phyloP scores from a whole-genome alignment of 2,113 vertebrate genomes.

The Fregetta grallaria region DNA sequence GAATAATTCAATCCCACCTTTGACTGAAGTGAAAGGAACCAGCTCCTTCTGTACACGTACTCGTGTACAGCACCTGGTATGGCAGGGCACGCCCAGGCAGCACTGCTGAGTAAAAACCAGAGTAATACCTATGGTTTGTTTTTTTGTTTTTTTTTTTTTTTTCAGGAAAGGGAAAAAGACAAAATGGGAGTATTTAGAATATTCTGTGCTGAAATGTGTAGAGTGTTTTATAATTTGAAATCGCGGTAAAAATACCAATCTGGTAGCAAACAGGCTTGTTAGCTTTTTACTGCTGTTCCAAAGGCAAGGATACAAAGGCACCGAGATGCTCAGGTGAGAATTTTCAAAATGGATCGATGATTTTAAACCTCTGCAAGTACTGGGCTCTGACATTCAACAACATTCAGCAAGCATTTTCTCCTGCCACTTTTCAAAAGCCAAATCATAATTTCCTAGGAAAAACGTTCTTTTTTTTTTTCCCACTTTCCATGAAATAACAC shows the following conservation, averaged over 20 bases:
- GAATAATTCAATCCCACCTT: background rate
- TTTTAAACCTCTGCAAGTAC: background rate
- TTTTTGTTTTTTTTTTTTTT: background rate
- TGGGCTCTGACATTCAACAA: background rate
- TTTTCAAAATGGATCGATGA: background rate
- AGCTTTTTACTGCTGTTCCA: background rate
- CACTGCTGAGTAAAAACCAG: background rate
- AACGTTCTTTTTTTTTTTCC: background rate
- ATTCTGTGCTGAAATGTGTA: background rate
- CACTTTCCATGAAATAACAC: background rate
- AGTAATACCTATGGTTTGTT: background rate
- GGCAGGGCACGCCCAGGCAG: background rate
- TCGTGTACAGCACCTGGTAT: rapidly evolving
- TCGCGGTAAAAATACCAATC: background rate
- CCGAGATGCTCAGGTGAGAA: background rate
- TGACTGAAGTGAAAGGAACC: background rate
- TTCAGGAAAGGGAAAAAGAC: background rate
- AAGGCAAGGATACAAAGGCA: background rate
- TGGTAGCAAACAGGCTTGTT: background rate
- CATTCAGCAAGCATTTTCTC: background rate
- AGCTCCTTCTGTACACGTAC: background rate
- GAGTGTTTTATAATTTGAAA: background rate
- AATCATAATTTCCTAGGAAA: background rate
- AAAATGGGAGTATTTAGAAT: background rate
- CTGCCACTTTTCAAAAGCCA: background rate